These are phyloP conservation scores for Flexamia atlantica DNA, from an alignment of 2,888 invertebrate genomes.

Conservation along the genomic window DNA sequence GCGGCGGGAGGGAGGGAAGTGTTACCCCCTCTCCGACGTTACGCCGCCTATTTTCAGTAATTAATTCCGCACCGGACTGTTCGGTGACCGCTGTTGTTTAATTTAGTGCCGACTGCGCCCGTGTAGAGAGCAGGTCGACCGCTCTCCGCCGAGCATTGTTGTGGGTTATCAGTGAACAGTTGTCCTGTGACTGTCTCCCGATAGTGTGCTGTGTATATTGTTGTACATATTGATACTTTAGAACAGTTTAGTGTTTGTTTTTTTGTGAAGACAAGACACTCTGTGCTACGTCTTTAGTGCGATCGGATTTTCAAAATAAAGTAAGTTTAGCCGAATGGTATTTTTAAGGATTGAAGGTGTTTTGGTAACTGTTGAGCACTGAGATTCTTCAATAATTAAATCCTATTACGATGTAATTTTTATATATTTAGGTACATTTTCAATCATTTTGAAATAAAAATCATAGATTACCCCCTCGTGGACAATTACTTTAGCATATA, in stretches of 20 bases:
- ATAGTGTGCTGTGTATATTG: not conserved
- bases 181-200: not conserved
- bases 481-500: no score
- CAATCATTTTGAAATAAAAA: no score
- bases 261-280: conserved; percentile 32
- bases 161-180: conserved; percentile 28
- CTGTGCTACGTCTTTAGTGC: conserved; percentile 17
- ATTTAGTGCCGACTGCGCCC: conserved; percentile 60
- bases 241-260: not conserved
- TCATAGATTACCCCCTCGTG: no score
- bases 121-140: conserved; percentile 12
- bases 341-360: no score
- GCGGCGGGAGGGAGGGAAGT: conserved; percentile 11
- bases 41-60: conserved; percentile 62
- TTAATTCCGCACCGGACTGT: conserved; percentile 57
- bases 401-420: no score
- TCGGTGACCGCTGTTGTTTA: conserved; percentile 53
- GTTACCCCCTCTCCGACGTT: conserved; percentile 53
- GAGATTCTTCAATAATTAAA: no score
- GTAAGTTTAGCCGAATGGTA: no score
- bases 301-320: conserved; percentile 11
- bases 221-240: not conserved
- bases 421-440: no score
- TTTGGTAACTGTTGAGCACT: no score
- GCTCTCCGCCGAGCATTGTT: not conserved